phyloP scores from a whole-genome alignment of 2,888 invertebrate genomes.

The Blastobasis adustella region DNA sequence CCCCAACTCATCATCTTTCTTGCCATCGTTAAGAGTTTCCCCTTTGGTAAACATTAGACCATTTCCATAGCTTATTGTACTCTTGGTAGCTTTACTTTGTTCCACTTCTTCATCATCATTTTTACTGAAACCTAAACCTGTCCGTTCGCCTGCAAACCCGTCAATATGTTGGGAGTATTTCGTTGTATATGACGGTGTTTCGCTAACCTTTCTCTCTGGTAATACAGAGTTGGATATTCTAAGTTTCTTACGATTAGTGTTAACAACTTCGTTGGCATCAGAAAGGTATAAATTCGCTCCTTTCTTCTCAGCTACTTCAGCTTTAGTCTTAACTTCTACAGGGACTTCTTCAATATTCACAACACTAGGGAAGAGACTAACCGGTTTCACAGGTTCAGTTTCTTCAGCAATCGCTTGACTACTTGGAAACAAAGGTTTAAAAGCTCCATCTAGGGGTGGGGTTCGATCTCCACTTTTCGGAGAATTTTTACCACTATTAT shows the following conservation, averaged over 20 bases:
- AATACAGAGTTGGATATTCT: conserved; percentile 62
- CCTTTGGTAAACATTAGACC: conserved; percentile 70
- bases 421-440: conserved; percentile 21
- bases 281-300: conserved; percentile 50
- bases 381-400: background rate
- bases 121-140: conserved; percentile 63
- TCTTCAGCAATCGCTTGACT: conserved; percentile 31
- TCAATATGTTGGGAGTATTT: conserved; percentile 65
- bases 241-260: conserved; percentile 47
- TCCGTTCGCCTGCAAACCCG: conserved; percentile 57
- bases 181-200: conserved; percentile 54
- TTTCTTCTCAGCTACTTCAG: conserved; percentile 38
- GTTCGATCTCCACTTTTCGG: conserved; percentile 31
- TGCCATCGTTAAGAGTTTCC: conserved; percentile 61
- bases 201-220: conserved; percentile 42
- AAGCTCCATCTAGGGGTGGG: conserved; percentile 28
- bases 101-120: conserved; percentile 28
- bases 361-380: conserved; percentile 28
- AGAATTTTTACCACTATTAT: conserved; percentile 31
- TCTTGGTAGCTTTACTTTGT: conserved; percentile 33
- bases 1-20: conserved; percentile 49
- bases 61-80: conserved; percentile 54
- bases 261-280: conserved; percentile 33
- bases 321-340: conserved; percentile 18
- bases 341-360: conserved; percentile 27